Evolutionary conservation across 1,140 invertebrate species (phyloP), one percentile per base, ranked within the genome.

Genomic region (Saccostrea glomerata): DNA sequence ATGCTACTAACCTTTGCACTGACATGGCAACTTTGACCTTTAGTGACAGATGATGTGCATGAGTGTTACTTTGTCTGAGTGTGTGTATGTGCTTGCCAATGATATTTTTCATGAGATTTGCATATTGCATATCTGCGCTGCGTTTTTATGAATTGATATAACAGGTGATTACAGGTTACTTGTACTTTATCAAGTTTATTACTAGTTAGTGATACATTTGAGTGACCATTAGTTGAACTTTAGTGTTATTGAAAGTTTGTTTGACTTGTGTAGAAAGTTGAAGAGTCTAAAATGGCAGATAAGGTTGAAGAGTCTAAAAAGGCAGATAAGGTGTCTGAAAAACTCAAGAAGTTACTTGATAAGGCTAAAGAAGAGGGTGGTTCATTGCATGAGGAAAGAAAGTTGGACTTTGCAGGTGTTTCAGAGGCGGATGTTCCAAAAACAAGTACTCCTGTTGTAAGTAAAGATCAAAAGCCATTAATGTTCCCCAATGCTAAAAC

Each of bases 101-200:
- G 66, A 73, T 11, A 23, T 25, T n/a, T 23, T 25, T 73, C 12
- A 25, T 73, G 47, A 47, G 47, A 0, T 73, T 73, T 23, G 23
- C 66, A n/a, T n/a, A n/a, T n/a, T n/a, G n/a, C n/a, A 25, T 73
- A 73, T 30, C n/a, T 73, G 66, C 66, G 66, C 66, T 73, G 66
- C 66, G 66, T 73, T 73, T 73, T 73, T 23, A 73, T 73, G 58
- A 15, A 17, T 60, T 60, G 13, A 15, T 17, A 13, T 17, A 13
- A 60, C 58, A 20, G 58, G 20, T 17, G 20, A 60, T 60, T 60
- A 60, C 20, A 17, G 13, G 58, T 60, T 60, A 20, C 58, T 13
- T 13, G 20, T 60, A 17, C 13, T 13, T 17, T 15, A 60, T 60
- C 13, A 60, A 60, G 13, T 60, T 60, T 13, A 60, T 60, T 20